Evolutionary conservation across 1,140 invertebrate species (phyloP).

Genomic region (Tetragonula clypearis): DNA sequence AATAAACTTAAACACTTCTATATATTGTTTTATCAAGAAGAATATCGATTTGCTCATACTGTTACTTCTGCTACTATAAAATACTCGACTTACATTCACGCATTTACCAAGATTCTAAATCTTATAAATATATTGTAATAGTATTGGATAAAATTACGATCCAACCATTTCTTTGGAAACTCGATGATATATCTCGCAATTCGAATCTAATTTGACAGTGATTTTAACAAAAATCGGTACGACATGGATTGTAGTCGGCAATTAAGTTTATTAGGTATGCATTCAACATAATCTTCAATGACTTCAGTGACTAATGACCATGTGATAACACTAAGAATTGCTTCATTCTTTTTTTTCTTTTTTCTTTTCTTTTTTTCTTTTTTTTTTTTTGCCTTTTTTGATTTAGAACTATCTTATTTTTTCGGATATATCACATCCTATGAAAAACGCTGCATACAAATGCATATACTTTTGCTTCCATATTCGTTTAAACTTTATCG

Average conservation of each 20-base stretch:
- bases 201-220: neutral
- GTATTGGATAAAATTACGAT: neutral
- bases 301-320: conserved; percentile 10
- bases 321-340: conserved; percentile 37
- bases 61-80: neutral
- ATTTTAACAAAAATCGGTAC: neutral
- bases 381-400: conserved; percentile 38
- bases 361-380: too few species aligned
- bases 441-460: conserved; percentile 61
- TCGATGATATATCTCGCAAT: neutral
- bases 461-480: conserved; percentile 70
- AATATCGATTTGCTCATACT: too few species aligned
- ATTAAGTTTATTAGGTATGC: conserved; percentile 46
- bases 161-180: neutral
- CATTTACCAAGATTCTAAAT: conserved; percentile 5
- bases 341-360: too few species aligned
- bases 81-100: neutral
- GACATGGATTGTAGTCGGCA: neutral
- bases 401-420: conserved; percentile 40
- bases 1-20: conserved; percentile 22
- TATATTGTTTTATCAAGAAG: neutral
- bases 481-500: conserved; percentile 62
- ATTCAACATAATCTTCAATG: conserved; percentile 12
- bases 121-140: neutral
- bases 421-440: conserved; percentile 50